These are phyloP conservation scores for Galago senegalensis DNA, from an alignment of 2,797 vertebrate species.

Conservation along the genomic window DNA sequence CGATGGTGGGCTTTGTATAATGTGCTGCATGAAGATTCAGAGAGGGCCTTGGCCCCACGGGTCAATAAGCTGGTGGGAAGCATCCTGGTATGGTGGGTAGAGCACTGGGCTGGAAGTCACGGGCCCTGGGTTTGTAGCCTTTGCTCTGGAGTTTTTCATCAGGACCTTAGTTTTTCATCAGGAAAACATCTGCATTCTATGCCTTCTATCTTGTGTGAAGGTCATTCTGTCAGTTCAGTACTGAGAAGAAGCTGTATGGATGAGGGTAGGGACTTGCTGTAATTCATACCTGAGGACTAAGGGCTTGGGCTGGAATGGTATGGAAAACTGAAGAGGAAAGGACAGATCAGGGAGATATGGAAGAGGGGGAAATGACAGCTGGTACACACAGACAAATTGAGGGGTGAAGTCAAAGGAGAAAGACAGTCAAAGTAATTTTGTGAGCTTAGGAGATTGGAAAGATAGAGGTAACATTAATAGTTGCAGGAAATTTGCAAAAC, in stretches of 20 bases:
- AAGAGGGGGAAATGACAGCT: not conserved
- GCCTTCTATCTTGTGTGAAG: not conserved
- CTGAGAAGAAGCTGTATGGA: not conserved
- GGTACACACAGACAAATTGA: not conserved
- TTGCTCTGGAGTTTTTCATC: not conserved
- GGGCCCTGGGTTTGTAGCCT: too few species aligned
- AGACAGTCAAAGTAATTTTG: not conserved
- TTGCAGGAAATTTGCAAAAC: not conserved
- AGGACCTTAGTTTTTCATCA: not conserved
- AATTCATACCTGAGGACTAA: not conserved
- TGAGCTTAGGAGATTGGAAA: not conserved
- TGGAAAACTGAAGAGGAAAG: conserved; percentile 5
- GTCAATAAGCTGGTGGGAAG: not conserved
- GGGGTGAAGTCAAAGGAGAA: not conserved
- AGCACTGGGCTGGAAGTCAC: not conserved
- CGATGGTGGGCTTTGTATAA: not conserved
- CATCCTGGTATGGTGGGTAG: not conserved
- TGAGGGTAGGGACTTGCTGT: not conserved
- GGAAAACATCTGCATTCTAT: not conserved
- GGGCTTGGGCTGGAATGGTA: not conserved
- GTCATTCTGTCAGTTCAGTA: not conserved
- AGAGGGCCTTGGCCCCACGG: not conserved
- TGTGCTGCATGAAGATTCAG: not conserved
- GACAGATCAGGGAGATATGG: not conserved
- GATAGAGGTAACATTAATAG: not conserved